A percentile compares a stretch with the other conserved stretches of the same genome.
Conservation (phyloP, 2,797 vertebrate species). For the Parambassis ranga region DNA sequence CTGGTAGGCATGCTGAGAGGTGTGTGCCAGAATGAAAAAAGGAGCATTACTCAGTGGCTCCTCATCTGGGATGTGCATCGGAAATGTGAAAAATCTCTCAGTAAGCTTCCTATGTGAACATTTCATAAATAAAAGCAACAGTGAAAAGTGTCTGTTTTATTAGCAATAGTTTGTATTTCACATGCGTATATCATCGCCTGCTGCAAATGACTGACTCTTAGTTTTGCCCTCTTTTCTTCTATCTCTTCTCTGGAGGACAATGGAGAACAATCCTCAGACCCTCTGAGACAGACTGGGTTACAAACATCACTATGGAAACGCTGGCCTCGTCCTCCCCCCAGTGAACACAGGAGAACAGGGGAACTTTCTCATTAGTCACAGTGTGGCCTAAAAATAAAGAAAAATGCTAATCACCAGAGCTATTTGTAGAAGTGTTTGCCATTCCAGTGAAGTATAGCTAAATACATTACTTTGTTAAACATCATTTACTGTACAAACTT, state of each 20-base stretch:
- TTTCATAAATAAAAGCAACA: not conserved
- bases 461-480: no score
- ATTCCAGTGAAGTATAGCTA: no score
- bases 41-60: not conserved
- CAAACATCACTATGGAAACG: slow-evolving; percentile 57
- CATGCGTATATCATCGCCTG: not conserved
- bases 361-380: slow-evolving; percentile 41
- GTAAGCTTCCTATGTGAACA: not conserved
- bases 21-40: not conserved
- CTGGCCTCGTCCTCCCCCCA: slow-evolving; percentile 40
- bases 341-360: slow-evolving; percentile 41
- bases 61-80: not conserved
- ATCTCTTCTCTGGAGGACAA: slow-evolving; percentile 33
- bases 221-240: slow-evolving; percentile 1
- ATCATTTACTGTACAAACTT: no score
- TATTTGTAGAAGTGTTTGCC: not conserved
- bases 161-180: not conserved
- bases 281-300: slow-evolving; percentile 54
- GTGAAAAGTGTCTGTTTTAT: not conserved
- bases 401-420: not conserved
- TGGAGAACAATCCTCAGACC: slow-evolving; percentile 40
- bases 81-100: not conserved
- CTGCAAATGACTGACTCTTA: not conserved
- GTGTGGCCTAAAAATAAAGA: slow-evolving; percentile 26
- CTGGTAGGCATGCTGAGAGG: not conserved